These are phyloP conservation scores for Oncorhynchus mykiss DNA, from an alignment of 2,113 vertebrate species.

Conservation along the genomic window DNA sequence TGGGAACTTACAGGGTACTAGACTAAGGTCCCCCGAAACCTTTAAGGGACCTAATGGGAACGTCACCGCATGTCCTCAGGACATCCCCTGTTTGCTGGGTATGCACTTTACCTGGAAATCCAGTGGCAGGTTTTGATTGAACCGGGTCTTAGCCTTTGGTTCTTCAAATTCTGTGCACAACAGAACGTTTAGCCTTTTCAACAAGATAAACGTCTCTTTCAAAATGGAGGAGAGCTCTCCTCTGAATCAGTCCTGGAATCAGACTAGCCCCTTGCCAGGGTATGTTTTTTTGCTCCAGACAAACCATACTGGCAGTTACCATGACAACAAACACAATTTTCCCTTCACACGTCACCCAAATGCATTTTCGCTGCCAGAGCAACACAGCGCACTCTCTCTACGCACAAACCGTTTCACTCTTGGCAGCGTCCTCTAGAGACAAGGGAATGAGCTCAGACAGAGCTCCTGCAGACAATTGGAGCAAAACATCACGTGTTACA, in stretches of 20 bases:
- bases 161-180: neutral
- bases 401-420: conserved; percentile 35
- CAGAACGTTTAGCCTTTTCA: neutral
- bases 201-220: conserved; percentile 25
- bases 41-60: too few relatives aligned
- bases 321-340: conserved; percentile 80
- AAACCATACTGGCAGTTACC: conserved; percentile 77
- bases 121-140: too few relatives aligned
- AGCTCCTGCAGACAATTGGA: conserved; percentile 41
- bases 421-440: conserved; percentile 46
- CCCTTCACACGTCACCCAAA: conserved; percentile 67
- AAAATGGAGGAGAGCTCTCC: conserved; percentile 56
- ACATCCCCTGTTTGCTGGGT: too few relatives aligned
- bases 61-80: too few relatives aligned
- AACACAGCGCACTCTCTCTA: conserved; percentile 26
- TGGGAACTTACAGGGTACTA: too few relatives aligned
- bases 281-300: conserved; percentile 61
- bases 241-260: conserved; percentile 43
- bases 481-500: conserved; percentile 49
- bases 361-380: conserved; percentile 57
- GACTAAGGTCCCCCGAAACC: too few relatives aligned
- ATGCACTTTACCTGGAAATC: too few relatives aligned
- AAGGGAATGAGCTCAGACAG: conserved; percentile 48
- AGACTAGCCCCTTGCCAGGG: conserved; percentile 54
- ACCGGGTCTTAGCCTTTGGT: neutral